phyloP scores from a whole-genome alignment of 2,888 invertebrate genomes.

The Aleiodes testaceus region DNA sequence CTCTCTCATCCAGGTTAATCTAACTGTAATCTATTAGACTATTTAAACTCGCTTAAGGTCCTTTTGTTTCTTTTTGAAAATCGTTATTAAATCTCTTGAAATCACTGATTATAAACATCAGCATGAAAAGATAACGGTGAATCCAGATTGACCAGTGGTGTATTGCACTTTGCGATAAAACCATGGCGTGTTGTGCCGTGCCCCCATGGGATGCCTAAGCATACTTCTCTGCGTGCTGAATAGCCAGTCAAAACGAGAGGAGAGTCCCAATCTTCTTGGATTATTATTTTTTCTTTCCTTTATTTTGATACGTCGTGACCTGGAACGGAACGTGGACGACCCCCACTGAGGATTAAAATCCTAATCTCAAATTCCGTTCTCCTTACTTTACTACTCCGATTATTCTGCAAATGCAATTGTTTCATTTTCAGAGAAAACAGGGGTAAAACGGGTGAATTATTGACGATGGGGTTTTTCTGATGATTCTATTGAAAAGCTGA shows the following conservation, averaged over 20 bases:
- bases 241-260: slow-evolving; percentile 20
- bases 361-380: neutral
- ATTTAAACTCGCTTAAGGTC: neutral
- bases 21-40: slow-evolving; percentile 8
- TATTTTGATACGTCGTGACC: slow-evolving; percentile 23
- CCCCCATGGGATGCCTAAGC: slow-evolving; percentile 19
- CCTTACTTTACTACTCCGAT: too few species aligned
- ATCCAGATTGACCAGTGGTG: slow-evolving; percentile 31
- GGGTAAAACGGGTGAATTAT: too few species aligned
- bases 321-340: slow-evolving; percentile 31
- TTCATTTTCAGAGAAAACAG: too few species aligned
- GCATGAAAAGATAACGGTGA: slow-evolving; percentile 19
- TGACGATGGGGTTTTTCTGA: too few species aligned
- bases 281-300: neutral
- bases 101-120: slow-evolving; percentile 30
- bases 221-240: slow-evolving; percentile 7
- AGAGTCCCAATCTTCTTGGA: too few species aligned
- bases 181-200: slow-evolving; percentile 14
- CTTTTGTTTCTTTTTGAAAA: neutral
- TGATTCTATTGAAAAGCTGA: too few species aligned
- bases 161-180: slow-evolving; percentile 29
- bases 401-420: too few species aligned
- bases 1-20: neutral
- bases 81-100: slow-evolving; percentile 19
- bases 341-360: slow-evolving; percentile 24